These are phyloP conservation scores for Parochlus steinenii DNA, from an alignment of 2,888 invertebrate genomes.

Conservation along the genomic window DNA sequence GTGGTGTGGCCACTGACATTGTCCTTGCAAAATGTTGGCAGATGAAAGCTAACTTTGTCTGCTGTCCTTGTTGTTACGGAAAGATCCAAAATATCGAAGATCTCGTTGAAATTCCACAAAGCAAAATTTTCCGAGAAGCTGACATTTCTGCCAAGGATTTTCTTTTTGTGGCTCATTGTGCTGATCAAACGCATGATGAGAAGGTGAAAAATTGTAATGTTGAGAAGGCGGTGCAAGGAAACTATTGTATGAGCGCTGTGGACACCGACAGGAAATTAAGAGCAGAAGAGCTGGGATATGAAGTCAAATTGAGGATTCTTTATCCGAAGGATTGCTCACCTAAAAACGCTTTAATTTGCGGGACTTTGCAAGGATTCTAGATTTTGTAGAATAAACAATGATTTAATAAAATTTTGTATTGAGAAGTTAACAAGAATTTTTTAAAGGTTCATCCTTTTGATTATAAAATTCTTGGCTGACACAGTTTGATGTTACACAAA, in stretches of 20 bases:
- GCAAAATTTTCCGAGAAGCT: neutral
- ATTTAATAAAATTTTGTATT: too few species aligned
- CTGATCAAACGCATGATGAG: conserved; percentile 74
- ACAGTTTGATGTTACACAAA: too few species aligned
- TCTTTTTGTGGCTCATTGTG: conserved; percentile 70
- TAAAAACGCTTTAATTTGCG: too few species aligned
- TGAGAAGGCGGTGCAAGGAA: conserved; percentile 46
- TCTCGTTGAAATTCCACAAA: conserved; percentile 13
- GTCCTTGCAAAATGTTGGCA: conserved; percentile 70
- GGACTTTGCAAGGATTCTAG: too few species aligned
- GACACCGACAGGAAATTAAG: conserved; percentile 69
- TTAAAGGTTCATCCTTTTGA: too few species aligned
- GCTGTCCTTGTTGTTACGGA: conserved; percentile 92
- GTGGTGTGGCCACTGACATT: conserved; percentile 87
- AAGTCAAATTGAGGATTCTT: conserved; percentile 56
- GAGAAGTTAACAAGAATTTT: too few species aligned
- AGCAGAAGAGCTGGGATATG: conserved; percentile 60
- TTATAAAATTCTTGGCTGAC: too few species aligned
- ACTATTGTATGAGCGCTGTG: conserved; percentile 71
- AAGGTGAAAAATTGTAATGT: conserved; percentile 24
- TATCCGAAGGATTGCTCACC: conserved; percentile 73
- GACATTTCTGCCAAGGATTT: conserved; percentile 42
- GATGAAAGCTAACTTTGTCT: conserved; percentile 62
- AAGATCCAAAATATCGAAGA: conserved; percentile 43
- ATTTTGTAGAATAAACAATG: too few species aligned